Percentiles rank a stretch among this genome's conserved stretches.
Evolutionary conservation across 2,113 vertebrate genomes (phyloP).

Genomic region (Muscicapa adusta): DNA sequence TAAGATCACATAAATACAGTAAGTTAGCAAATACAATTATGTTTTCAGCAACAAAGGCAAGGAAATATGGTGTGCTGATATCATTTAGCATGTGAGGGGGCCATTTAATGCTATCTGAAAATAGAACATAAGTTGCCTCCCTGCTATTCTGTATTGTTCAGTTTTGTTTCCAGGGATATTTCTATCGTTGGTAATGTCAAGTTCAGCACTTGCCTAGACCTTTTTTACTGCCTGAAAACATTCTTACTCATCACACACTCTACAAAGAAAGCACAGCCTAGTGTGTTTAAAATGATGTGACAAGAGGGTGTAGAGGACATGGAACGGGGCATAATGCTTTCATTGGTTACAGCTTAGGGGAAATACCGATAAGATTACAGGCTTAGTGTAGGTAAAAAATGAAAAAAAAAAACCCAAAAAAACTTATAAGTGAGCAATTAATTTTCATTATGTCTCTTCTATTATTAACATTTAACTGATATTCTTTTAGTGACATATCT

Average conservation of each 20-base stretch:
- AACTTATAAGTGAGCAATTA: background rate
- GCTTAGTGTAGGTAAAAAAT: background rate
- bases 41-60: background rate
- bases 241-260: background rate
- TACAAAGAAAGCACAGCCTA: background rate
- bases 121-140: fast-evolving
- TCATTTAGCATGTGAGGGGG: background rate
- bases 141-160: background rate
- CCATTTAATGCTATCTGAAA: background rate
- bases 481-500: background rate
- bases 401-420: background rate
- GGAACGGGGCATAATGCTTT: background rate
- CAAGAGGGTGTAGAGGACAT: background rate
- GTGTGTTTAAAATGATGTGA: background rate
- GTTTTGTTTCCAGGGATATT: background rate
- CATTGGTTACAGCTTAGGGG: background rate
- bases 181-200: background rate
- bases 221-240: fast-evolving
- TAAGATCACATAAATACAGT: background rate
- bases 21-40: background rate
- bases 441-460: background rate
- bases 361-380: background rate
- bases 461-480: background rate
- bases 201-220: background rate
- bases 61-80: background rate